Percentiles rank a stretch among this genome's conserved stretches.
phyloP scores from a whole-genome alignment of 2,888 invertebrate genomes.

The Acutogordius australiensis region DNA sequence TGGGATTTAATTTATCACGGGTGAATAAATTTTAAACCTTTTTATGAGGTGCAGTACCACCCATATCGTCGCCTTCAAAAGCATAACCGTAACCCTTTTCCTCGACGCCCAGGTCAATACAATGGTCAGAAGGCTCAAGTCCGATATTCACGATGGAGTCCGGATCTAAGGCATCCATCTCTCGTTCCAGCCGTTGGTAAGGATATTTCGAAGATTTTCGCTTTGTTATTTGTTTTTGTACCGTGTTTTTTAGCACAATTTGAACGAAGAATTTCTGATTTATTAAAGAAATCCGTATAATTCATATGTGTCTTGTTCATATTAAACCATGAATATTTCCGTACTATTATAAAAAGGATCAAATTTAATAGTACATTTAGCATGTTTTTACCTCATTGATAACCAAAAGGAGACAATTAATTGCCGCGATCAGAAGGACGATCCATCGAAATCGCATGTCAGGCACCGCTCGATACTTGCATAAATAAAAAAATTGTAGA shows the following conservation, averaged over 20 bases:
- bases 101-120: not conserved
- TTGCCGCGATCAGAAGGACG: not conserved
- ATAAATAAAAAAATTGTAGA: not conserved
- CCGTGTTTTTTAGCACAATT: not conserved
- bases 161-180: not conserved
- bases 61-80: not conserved
- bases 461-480: not conserved
- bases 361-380: not conserved
- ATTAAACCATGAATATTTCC: no score
- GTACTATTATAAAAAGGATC: no score
- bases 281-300: no score
- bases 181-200: not conserved
- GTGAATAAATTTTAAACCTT: no score
- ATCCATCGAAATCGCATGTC: not conserved
- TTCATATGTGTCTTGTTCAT: no score
- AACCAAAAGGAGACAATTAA: not conserved
- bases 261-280: not conserved
- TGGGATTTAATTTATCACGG: no score
- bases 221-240: not conserved
- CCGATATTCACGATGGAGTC: conserved; percentile 5
- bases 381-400: not conserved
- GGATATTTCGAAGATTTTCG: not conserved
- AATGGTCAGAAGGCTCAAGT: not conserved
- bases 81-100: not conserved
- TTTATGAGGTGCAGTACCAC: no score